Evolutionary conservation across 1,140 invertebrate species (phyloP), one percentile per base, ranked within the genome.

Genomic region (Drosophila tani): DNA sequence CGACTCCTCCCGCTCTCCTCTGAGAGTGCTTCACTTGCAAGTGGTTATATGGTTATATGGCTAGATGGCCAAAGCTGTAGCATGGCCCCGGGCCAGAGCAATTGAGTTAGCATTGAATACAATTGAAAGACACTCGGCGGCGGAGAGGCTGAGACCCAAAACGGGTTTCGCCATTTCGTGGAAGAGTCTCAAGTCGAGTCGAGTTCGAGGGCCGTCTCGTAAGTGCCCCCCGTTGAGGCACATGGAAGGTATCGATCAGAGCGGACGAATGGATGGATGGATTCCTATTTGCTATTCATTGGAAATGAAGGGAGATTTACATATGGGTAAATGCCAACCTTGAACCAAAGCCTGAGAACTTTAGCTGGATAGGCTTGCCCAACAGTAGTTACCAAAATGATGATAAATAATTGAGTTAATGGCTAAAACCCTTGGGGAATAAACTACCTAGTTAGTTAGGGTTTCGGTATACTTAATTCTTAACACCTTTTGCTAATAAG

Each of bases 91-190:
- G 85, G 84, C 81, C 77, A 68, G 46, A 64, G 74, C 84, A 87
- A 87, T 87, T 87, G 84, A 90, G 85, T 87, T 87, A 88, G 81
- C 84, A 88, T 87, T 87, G 84, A 87, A 87, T 71, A 88, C 84
- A 87, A 88, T 87, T 87, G 84, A 87, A 83, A 74, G 78, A 87
- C 70, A 75, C 71, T 82, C 81, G 58, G 41, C 12, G 24, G 15
- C 6, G n/a, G 35, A 60, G 70, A 60, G 53, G 74, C 85, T 79
- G 84, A 75, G 84, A 88, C 81, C 85, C 68, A 90, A 87, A 87
- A 87, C 84, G 77, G 58, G 84, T 87, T 87, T 90, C 49, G 76
- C 68, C 64, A 75, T 53, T 87, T 87, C 85, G 84, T 87, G 81
- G 85, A 90, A 87, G 63, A 82, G 68, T 82, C 69, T 83, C 29